Conservation (phyloP, 2,797 vertebrate species). For the Coregonus ussuriensis region DNA sequence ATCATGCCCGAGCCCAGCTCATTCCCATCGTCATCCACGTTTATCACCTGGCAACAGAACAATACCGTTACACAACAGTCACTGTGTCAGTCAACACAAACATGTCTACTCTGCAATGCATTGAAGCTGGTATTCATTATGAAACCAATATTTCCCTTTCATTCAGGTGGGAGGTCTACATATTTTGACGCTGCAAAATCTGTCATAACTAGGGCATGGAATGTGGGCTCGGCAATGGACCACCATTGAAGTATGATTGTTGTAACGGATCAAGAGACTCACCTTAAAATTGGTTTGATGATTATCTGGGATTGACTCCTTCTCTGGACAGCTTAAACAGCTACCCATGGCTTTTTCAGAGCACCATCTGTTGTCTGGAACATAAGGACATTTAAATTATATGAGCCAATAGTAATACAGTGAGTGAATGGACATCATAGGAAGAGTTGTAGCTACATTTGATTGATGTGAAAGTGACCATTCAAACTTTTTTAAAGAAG, state of each 20-base stretch:
- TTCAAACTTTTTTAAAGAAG: neutral
- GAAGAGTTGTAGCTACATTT: neutral
- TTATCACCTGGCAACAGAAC: conserved; percentile 83
- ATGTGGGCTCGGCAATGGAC: neutral
- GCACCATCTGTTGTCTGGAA: conserved; percentile 90
- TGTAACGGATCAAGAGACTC: conserved; percentile 48
- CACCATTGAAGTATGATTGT: neutral
- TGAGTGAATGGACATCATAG: neutral
- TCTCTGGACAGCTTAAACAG: conserved; percentile 99
- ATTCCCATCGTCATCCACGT: conserved; percentile 98
- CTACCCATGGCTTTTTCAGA: conserved; percentile 99
- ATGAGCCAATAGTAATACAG: neutral
- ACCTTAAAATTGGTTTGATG: conserved; percentile 99
- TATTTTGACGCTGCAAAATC: neutral
- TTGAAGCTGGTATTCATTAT: neutral
- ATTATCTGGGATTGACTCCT: conserved; percentile 96
- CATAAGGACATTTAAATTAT: neutral
- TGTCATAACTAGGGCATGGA: neutral
- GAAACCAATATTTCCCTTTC: neutral
- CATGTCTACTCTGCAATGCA: neutral
- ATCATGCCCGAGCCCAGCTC: conserved; percentile 97
- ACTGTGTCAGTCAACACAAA: neutral
- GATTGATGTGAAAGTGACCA: neutral
- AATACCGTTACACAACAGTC: neutral
- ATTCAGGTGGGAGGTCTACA: neutral